phyloP scores from a whole-genome alignment of 2,113 vertebrate species.

The Tichodroma muraria region DNA sequence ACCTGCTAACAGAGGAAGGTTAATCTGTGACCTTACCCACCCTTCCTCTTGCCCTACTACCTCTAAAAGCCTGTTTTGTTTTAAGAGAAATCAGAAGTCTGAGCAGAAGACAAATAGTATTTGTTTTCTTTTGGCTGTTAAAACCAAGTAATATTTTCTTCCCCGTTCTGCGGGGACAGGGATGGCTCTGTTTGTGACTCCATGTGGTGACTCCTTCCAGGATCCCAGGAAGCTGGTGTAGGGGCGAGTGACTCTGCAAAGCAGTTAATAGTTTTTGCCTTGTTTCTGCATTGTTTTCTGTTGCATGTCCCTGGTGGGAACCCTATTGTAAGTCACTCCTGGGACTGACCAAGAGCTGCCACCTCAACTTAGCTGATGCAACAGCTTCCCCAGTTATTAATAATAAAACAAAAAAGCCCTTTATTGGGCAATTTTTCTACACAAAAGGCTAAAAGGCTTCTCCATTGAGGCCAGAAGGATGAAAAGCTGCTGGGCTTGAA shows the following conservation, averaged over 20 bases:
- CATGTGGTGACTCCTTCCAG: neutral
- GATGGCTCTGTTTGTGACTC: neutral
- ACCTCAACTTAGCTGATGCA: conserved; percentile 1
- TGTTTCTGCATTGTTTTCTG: neutral
- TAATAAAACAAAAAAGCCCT: neutral
- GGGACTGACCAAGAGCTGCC: neutral
- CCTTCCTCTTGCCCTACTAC: neutral
- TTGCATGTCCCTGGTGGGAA: neutral
- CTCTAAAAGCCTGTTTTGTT: conserved; percentile 12
- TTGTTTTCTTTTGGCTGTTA: neutral
- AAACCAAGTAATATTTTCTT: neutral
- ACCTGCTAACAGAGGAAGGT: neutral
- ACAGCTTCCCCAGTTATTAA: neutral
- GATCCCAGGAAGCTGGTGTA: neutral
- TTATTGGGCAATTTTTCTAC: conserved; percentile 29
- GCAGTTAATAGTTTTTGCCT: neutral
- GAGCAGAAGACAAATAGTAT: neutral
- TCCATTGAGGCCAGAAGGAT: neutral
- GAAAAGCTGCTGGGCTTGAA: conserved; percentile 22
- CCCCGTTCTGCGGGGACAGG: neutral
- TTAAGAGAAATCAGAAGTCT: neutral
- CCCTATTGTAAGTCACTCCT: neutral
- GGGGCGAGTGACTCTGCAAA: neutral
- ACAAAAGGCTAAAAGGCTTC: neutral
- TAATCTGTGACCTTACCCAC: neutral